phyloP scores from a whole-genome alignment of 2,113 vertebrate species.

The Otis tarda region DNA sequence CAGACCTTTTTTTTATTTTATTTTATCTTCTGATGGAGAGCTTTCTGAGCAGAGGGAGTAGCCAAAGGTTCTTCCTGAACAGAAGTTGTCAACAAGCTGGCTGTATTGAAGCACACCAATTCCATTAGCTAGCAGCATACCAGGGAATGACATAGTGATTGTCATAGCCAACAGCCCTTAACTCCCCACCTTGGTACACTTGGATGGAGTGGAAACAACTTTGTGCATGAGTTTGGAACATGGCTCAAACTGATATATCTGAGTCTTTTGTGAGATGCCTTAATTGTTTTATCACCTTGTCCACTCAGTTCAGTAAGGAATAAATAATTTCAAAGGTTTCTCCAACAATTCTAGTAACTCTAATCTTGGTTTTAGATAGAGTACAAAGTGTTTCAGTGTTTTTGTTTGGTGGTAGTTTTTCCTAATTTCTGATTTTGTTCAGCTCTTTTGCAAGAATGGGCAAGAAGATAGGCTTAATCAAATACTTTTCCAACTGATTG shows the following conservation, averaged over 20 bases:
- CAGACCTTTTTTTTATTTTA: background rate
- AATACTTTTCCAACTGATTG: conserved; percentile 22
- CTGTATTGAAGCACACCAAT: background rate
- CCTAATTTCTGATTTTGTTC: background rate
- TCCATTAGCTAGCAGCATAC: background rate
- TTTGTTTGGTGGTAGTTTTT: background rate
- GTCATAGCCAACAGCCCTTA: background rate
- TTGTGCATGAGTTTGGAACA: background rate
- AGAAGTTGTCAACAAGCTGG: background rate
- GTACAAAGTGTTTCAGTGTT: background rate
- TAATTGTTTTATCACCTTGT: background rate
- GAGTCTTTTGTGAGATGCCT: background rate
- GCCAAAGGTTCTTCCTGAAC: background rate
- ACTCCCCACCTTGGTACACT: background rate
- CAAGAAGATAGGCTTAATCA: background rate
- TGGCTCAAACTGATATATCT: background rate
- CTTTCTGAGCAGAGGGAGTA: background rate
- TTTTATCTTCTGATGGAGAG: background rate
- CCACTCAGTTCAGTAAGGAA: background rate
- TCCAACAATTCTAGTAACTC: background rate
- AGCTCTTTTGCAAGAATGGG: background rate
- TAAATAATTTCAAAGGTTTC: background rate
- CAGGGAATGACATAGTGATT: background rate
- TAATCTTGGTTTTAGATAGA: background rate
- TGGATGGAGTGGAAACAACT: background rate